Conservation (phyloP, 1,140 invertebrate genomes). For the Magallana ariakensis region DNA sequence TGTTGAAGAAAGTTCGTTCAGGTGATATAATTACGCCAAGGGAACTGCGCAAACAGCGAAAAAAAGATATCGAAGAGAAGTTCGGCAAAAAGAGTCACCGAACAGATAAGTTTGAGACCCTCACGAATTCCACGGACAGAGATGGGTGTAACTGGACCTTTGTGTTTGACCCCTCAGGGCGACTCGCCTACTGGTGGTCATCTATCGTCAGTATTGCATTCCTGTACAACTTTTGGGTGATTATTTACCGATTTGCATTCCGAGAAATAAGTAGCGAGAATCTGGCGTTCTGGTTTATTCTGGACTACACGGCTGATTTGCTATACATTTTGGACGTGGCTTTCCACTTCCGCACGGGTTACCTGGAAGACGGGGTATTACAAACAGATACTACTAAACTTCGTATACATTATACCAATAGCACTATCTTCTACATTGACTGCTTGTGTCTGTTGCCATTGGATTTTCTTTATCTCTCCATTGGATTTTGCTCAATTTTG, state of each 20-base stretch:
- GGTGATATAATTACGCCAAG: conserved; percentile 73
- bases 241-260: conserved; percentile 98
- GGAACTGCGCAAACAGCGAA: conserved; percentile 73
- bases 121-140: conserved; percentile 79
- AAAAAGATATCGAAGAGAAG: conserved; percentile 76
- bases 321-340: conserved; percentile 97
- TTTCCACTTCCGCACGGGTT: conserved; percentile 98
- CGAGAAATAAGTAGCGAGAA: conserved; percentile 89
- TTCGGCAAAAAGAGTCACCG: conserved; percentile 77
- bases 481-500: conserved; percentile 98
- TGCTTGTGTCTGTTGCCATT: conserved; percentile 97
- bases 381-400: conserved; percentile 96
- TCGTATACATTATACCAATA: conserved; percentile 98
- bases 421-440: conserved; percentile 99
- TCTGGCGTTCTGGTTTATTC: conserved; percentile 95
- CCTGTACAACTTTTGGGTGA: conserved; percentile 98
- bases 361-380: conserved; percentile 86
- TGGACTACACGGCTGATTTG: conserved; percentile 98
- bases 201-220: conserved; percentile 96
- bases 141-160: conserved; percentile 86
- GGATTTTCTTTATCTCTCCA: conserved; percentile 98
- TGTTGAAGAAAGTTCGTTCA: conserved; percentile 76
- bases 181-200: conserved; percentile 80
- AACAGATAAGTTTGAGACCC: conserved; percentile 69
- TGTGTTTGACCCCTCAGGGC: conserved; percentile 80